Base-by-base conservation (phyloP, 2,888 invertebrate species). In the Heteromurus nitidus region DNA sequence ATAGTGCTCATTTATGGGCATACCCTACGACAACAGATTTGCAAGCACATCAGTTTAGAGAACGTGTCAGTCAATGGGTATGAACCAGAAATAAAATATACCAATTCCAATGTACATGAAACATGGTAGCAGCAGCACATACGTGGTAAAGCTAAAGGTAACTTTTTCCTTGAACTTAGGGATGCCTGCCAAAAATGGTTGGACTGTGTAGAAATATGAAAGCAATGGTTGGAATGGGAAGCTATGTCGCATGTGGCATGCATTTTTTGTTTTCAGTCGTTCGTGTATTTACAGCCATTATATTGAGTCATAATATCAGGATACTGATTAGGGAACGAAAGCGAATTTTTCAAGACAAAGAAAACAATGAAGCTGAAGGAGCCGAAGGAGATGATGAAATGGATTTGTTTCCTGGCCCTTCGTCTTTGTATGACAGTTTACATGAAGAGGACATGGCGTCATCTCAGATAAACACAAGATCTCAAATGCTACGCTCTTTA, bases 61-160 rank as follows among this genome's bases (percentile, higher is more conserved):
- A 83, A 24, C 65, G 83, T 20, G 69, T 83, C 31, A 83, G 65
- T 31, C 80, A 80, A 58, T 67, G 42, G 69, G 83, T 83, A 55
- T 36, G 36, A 36, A 36, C 5, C 36, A 5, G 5, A 36, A 36
- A 36, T 9, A 36, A 36, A 36, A 5, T 36, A 36, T 36, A n/a
- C n/a, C n/a, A n/a, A n/a, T n/a, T n/a, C n/a, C n/a, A n/a, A n/a
- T n/a, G n/a, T n/a, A n/a, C n/a, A n/a, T n/a, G n/a, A n/a, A n/a
- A n/a, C n/a, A n/a, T n/a, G n/a, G n/a, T n/a, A n/a, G n/a, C n/a
- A n/a, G n/a, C n/a, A n/a, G n/a, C n/a, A n/a, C n/a, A n/a, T n/a
- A n/a, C n/a, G n/a, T n/a, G n/a, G n/a, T n/a, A n/a, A n/a, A n/a
- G n/a, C n/a, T n/a, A n/a, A n/a, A n/a, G n/a, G n/a, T n/a, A n/a